Evolutionary conservation across 2,888 invertebrate species (phyloP).

Genomic region (Orthonevra nobilis): DNA sequence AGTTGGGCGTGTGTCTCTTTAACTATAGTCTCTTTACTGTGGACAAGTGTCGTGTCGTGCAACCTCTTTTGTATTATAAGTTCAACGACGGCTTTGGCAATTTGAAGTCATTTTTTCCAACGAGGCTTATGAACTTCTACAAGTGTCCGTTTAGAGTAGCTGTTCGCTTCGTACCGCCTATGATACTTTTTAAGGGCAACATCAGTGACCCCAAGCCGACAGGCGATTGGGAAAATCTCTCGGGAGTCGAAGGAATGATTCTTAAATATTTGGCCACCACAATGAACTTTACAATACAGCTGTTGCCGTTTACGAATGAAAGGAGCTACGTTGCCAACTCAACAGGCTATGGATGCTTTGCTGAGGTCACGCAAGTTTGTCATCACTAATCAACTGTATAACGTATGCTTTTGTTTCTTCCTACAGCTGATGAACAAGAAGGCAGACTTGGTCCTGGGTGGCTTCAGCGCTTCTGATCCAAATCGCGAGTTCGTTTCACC

Average conservation of each 20-base stretch:
- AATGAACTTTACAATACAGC: conserved; percentile 73
- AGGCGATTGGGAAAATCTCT: conserved; percentile 67
- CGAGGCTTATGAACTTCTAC: conserved; percentile 63
- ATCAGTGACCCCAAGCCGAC: conserved; percentile 56
- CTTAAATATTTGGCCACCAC: conserved; percentile 72
- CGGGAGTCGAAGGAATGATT: conserved; percentile 76
- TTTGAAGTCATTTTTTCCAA: conserved; percentile 72
- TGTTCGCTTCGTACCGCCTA: conserved; percentile 72
- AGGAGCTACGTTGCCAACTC: conserved; percentile 56
- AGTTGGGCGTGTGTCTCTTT: conserved; percentile 61
- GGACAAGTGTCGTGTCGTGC: conserved; percentile 55
- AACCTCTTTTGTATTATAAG: conserved; percentile 66
- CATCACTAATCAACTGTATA: no score
- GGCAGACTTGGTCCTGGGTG: conserved; percentile 75
- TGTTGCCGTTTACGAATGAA: conserved; percentile 70
- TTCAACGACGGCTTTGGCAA: conserved; percentile 63
- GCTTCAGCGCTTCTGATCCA: conserved; percentile 72
- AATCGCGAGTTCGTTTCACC: conserved; percentile 70
- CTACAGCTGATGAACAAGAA: conserved; percentile 71
- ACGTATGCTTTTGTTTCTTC: no score
- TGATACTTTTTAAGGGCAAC: conserved; percentile 74
- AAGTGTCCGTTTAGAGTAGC: conserved; percentile 74
- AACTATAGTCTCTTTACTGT: conserved; percentile 54
- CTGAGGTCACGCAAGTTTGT: conserved; percentile 61
- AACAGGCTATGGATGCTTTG: conserved; percentile 73